phyloP scores from a whole-genome alignment of 2,797 vertebrate species.

The Xenopus petersii region DNA sequence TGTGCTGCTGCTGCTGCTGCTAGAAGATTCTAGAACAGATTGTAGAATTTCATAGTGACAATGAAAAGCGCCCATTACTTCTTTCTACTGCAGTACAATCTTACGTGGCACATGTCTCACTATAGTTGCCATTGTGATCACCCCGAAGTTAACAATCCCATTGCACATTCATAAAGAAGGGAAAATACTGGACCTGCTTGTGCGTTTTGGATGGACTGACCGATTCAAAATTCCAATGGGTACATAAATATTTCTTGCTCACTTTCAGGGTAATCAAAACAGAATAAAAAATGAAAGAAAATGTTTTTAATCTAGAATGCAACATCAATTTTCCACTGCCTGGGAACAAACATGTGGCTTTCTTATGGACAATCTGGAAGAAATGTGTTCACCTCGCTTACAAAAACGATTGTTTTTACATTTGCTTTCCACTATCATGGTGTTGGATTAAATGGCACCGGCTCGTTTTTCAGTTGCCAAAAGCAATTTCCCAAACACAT shows the following conservation, averaged over 20 bases:
- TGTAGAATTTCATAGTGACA: no score
- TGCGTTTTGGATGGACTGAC: slow-evolving; percentile 1
- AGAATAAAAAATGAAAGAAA: slow-evolving; percentile 21
- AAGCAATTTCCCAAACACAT: slow-evolving; percentile 47
- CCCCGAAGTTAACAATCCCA: not conserved
- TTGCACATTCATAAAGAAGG: not conserved
- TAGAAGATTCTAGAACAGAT: no score
- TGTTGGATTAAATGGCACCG: slow-evolving; percentile 49
- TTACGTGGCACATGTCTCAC: no score
- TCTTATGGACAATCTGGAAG: slow-evolving; percentile 46
- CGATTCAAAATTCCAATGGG: slow-evolving; percentile 14
- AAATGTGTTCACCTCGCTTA: slow-evolving; percentile 44
- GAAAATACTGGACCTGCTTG: not conserved
- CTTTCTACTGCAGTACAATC: no score
- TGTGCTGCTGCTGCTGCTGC: no score
- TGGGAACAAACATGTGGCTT: slow-evolving; percentile 45
- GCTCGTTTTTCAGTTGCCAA: slow-evolving; percentile 50
- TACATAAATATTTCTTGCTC: slow-evolving; percentile 18
- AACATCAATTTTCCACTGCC: slow-evolving; percentile 47
- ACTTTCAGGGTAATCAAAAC: slow-evolving; percentile 3
- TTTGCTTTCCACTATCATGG: slow-evolving; percentile 47
- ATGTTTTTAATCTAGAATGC: slow-evolving; percentile 36
- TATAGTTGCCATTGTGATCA: no score
- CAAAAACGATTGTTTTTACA: slow-evolving; percentile 46
- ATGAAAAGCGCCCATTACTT: no score